Evolutionary conservation across 2,888 invertebrate genomes (phyloP).

Genomic region (Lochmaea capreae): DNA sequence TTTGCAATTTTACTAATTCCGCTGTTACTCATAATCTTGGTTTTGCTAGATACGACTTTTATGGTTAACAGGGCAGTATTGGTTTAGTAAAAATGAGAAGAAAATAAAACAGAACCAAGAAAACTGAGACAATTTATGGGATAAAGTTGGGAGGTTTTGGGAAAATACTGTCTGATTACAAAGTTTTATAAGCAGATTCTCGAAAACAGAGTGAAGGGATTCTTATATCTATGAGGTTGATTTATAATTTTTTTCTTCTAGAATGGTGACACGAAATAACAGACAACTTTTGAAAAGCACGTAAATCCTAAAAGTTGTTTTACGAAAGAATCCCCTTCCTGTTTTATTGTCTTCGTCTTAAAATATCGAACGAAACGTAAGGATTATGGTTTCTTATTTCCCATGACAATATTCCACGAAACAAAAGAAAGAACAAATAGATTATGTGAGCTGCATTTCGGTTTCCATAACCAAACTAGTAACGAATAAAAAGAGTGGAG

Average conservation of each 20-base stretch:
- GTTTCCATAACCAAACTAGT: conserved; percentile 4
- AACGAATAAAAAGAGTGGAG: neutral
- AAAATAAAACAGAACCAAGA: too few species aligned
- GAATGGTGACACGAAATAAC: neutral
- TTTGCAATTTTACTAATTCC: too few species aligned
- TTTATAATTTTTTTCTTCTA: neutral
- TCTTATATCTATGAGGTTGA: neutral
- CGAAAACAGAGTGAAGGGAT: neutral
- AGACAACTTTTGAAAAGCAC: neutral
- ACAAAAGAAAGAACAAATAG: conserved; percentile 23
- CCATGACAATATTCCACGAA: conserved; percentile 19
- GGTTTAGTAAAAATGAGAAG: too few species aligned
- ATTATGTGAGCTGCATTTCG: conserved; percentile 21
- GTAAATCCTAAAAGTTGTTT: conserved; percentile 3
- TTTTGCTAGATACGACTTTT: too few species aligned
- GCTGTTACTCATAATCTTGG: too few species aligned
- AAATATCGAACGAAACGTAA: conserved; percentile 15
- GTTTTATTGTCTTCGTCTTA: conserved; percentile 5
- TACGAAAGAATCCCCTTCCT: neutral
- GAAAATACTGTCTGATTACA: too few species aligned
- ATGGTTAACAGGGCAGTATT: too few species aligned
- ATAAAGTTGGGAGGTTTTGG: too few species aligned
- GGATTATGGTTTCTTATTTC: conserved; percentile 35
- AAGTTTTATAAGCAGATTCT: too few species aligned
- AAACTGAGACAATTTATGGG: too few species aligned